Base-by-base conservation (phyloP, 2,888 invertebrate species). In the Allacma fusca region DNA sequence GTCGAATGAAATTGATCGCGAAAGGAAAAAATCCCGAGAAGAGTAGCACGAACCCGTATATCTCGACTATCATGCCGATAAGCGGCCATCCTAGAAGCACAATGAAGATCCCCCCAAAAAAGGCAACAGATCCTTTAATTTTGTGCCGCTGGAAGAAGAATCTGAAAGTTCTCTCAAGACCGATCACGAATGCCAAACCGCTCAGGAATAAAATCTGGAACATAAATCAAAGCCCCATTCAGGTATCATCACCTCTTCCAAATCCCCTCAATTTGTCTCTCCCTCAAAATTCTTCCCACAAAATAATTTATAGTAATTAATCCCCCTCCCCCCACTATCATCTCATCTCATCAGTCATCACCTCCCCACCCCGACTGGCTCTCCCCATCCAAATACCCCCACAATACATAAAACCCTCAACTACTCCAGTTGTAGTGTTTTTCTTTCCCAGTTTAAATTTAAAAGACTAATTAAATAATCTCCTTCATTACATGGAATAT, bases 81-180 rank as follows among this genome's bases (percentile, higher is more conserved):
- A 99, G 89, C 0, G 99, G 98, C 93, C 95, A 99, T 13, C 98
- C 98, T 44, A 97, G 87, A 16, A 99, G 89, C 29, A 99, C 98
- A 72, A 98, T 90, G 5, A 92, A 87, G 84, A 99, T 95, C 1
- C 99, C 99, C 19, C 95, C 94, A 85, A 98, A 93, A 88, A 98
- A 98, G 0, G 94, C 92, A 0, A 91, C 88, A 0, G 95, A 93
- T 0, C 95, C 98, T 89, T 94, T 96, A 73, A 94, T 88, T 90
- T 98, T 99, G 87, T 98, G 97, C 82, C 92, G 89, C 88, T 99
- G 98, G 87, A 99, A 99, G 89, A 99, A 99, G 88, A 99, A 99
- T 85, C 95, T 91, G 85, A 98, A 92, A 9, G 98, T 98, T 86
- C 98, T 88, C 87, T 96, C 94, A 29, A 98, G 90, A 0, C 99